Evolutionary conservation across 1,140 invertebrate species (phyloP).

Genomic region (Steinernema khuongi): DNA sequence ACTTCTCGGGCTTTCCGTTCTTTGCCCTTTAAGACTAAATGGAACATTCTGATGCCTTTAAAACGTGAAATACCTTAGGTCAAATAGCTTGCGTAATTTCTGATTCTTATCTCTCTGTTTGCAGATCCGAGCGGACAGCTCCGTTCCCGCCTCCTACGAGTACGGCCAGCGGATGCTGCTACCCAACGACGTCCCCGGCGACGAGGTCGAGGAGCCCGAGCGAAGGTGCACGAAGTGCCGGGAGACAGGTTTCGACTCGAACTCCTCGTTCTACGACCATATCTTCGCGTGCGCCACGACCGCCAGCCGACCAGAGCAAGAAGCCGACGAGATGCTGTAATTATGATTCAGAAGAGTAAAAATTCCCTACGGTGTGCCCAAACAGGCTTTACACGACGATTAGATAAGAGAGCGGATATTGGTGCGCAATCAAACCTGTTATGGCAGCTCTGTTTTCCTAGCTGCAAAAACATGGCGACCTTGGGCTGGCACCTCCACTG

Average conservation of each 20-base stretch:
- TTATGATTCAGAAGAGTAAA: background rate
- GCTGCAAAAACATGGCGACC: background rate
- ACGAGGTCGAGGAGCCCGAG: background rate
- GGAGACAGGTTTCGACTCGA: background rate
- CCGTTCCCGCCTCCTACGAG: background rate
- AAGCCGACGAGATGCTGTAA: background rate
- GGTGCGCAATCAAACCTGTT: conserved; percentile 8
- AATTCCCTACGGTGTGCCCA: background rate
- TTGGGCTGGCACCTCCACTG: background rate
- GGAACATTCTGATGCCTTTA: no score
- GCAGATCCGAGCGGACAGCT: background rate
- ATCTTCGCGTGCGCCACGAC: background rate
- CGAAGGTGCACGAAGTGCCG: background rate
- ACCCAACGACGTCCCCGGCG: background rate
- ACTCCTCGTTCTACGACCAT: background rate
- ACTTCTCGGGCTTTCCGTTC: no score
- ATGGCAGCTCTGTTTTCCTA: conserved; percentile 8
- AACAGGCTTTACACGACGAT: conserved; percentile 9
- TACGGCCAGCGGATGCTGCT: background rate
- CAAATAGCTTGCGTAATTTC: no score
- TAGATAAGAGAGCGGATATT: conserved; percentile 2
- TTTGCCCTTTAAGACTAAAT: no score
- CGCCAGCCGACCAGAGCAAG: background rate
- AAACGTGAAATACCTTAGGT: no score
- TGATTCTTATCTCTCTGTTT: no score